Evolutionary conservation across 2,888 invertebrate species (phyloP).

Genomic region (Drosophila monieri): DNA sequence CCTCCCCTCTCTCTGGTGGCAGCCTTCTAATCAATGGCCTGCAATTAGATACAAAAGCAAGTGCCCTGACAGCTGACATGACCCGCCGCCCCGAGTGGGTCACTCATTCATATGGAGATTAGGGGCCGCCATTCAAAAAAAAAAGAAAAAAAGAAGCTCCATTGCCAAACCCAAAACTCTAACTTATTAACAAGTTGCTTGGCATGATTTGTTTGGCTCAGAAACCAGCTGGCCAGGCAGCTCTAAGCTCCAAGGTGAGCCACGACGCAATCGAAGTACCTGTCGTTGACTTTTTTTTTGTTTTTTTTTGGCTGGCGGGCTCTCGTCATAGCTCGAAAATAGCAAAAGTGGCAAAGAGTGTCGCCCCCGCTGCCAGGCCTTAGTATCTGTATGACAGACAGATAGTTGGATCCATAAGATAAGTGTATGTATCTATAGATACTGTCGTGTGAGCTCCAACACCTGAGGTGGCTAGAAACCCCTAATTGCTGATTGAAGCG

Average conservation of each 20-base stretch:
- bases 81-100: slow-evolving; percentile 22
- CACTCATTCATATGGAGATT: slow-evolving; percentile 46
- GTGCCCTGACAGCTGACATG: slow-evolving; percentile 17
- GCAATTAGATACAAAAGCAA: slow-evolving; percentile 46
- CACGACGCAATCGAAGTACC: slow-evolving; percentile 66
- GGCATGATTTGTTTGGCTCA: slow-evolving; percentile 53
- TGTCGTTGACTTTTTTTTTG: slow-evolving; percentile 39
- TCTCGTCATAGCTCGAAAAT: slow-evolving; percentile 58
- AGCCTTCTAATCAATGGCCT: slow-evolving; percentile 24
- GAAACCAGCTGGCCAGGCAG: slow-evolving; percentile 42
- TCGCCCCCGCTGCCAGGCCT: slow-evolving; percentile 29
- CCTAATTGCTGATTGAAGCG: slow-evolving; percentile 32
- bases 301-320: not conserved
- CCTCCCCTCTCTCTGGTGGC: not conserved
- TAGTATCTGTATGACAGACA: slow-evolving; percentile 30
- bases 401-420: slow-evolving; percentile 3
- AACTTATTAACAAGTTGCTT: slow-evolving; percentile 53
- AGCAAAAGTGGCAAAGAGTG: slow-evolving; percentile 45
- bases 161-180: slow-evolving; percentile 34
- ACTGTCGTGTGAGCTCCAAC: slow-evolving; percentile 13
- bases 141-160: slow-evolving; percentile 15
- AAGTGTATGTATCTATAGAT: not conserved
- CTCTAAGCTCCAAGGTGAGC: slow-evolving; percentile 65
- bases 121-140: slow-evolving; percentile 14
- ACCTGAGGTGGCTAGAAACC: slow-evolving; percentile 37